Percentiles rank a stretch among this genome's conserved stretches.
These are phyloP conservation scores for Stomatorhinus ivindoensis DNA, from an alignment of 2,113 vertebrate genomes.

Conservation along the genomic window DNA sequence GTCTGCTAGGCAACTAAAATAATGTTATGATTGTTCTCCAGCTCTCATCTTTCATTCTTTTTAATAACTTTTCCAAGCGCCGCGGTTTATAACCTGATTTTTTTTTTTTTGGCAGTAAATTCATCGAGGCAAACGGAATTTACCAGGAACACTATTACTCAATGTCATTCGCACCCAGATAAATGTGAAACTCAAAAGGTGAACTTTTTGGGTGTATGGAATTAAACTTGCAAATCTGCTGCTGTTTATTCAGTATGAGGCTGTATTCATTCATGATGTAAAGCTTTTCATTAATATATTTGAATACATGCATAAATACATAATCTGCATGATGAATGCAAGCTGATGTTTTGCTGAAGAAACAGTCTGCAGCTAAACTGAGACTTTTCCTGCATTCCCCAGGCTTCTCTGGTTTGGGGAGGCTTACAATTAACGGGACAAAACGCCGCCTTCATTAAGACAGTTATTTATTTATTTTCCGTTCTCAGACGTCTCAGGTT, in stretches of 20 bases:
- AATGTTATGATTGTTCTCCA: neutral
- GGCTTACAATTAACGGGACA: constrained; percentile 49
- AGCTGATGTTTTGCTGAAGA: neutral
- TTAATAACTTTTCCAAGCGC: neutral
- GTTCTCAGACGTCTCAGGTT: constrained; percentile 63
- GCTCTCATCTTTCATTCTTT: neutral
- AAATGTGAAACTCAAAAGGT: neutral
- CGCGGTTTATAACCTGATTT: neutral
- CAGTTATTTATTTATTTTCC: constrained; percentile 55
- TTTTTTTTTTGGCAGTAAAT: neutral
- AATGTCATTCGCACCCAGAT: constrained; percentile 1
- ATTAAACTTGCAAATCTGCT: neutral
- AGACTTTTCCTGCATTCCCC: constrained; percentile 14
- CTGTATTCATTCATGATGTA: constrained; percentile 4
- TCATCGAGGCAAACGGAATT: neutral
- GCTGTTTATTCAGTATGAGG: neutral
- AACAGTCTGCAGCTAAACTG: neutral
- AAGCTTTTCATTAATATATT: constrained; percentile 4
- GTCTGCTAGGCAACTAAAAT: neutral
- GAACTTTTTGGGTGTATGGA: neutral
- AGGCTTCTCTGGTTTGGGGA: constrained; percentile 27
- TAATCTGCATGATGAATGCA: constrained; percentile 2
- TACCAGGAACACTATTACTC: neutral
- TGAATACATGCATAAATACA: constrained; percentile 7
- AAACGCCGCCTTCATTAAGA: constrained; percentile 46